Conservation (phyloP, 2,113 vertebrate genomes). For the Cranoglanis bouderius region DNA sequence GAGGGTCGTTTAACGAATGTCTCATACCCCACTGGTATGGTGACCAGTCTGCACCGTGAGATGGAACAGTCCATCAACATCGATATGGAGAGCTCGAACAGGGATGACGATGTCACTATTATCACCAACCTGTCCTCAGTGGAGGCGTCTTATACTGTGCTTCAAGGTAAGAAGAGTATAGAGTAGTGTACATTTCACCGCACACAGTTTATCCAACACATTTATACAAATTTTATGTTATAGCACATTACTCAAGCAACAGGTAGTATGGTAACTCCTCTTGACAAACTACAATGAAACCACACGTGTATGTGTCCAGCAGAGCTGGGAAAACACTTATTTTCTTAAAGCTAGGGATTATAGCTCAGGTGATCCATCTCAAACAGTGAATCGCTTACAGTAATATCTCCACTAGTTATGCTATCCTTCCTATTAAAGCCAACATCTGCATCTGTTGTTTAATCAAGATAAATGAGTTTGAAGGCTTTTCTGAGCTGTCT, state of each 20-base stretch:
- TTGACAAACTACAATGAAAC: background rate
- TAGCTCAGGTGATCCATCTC: constrained; percentile 19
- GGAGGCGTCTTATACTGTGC: constrained; percentile 88
- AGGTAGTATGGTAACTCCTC: background rate
- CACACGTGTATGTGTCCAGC: background rate
- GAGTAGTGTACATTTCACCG: background rate
- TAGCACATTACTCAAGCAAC: background rate
- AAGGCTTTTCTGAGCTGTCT: constrained; percentile 33
- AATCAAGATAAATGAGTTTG: constrained; percentile 48
- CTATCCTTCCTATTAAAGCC: background rate
- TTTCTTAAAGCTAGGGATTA: constrained; percentile 3
- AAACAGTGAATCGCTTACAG: background rate
- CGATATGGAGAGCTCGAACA: constrained; percentile 88
- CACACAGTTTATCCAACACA: background rate
- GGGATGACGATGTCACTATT: constrained; percentile 87
- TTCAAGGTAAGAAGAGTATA: constrained; percentile 78
- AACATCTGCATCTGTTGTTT: constrained; percentile 33
- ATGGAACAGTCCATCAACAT: constrained; percentile 89
- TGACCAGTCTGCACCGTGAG: constrained; percentile 84
- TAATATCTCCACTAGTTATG: constrained; percentile 2
- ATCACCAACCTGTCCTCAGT: constrained; percentile 89
- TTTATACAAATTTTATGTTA: too few species aligned
- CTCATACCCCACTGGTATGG: constrained; percentile 86
- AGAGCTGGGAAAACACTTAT: background rate
- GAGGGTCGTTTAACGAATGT: constrained; percentile 88